Conservation (phyloP, 2,113 vertebrate species). For the Misgurnus mizolepis region DNA sequence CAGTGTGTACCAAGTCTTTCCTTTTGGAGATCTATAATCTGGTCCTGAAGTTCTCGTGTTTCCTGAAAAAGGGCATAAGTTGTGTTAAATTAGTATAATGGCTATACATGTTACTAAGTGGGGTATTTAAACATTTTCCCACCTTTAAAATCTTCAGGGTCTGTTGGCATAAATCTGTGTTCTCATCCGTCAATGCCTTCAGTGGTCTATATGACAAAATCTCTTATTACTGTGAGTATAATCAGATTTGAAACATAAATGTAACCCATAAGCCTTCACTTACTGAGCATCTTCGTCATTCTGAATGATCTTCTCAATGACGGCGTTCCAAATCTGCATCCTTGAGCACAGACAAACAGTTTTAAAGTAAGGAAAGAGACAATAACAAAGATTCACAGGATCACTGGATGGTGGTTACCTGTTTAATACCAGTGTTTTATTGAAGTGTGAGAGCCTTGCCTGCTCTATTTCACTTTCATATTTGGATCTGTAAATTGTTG, state of each 20-base stretch:
- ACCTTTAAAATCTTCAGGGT: constrained; percentile 46
- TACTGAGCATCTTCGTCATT: constrained; percentile 66
- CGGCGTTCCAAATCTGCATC: constrained; percentile 75
- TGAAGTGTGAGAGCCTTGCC: constrained; percentile 67
- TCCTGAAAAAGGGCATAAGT: constrained; percentile 59
- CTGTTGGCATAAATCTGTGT: constrained; percentile 52
- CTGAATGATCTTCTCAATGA: constrained; percentile 68
- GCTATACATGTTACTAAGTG: neutral
- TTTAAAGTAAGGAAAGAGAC: neutral
- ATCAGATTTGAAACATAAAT: neutral
- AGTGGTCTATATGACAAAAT: constrained; percentile 56
- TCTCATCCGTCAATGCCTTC: constrained; percentile 62
- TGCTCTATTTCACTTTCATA: constrained; percentile 68
- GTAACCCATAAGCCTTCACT: constrained; percentile 33
- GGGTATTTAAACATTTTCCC: neutral
- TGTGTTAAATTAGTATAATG: constrained; percentile 19
- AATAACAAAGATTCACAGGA: neutral
- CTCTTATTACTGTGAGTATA: neutral
- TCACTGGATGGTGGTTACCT: constrained; percentile 62
- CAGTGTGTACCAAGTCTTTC: constrained; percentile 67
- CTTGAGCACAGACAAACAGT: constrained; percentile 57
- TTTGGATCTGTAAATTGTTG: constrained; percentile 62
- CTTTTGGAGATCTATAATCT: constrained; percentile 72
- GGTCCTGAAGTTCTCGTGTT: constrained; percentile 67
- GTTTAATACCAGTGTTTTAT: constrained; percentile 71